Conservation (phyloP, 2,888 invertebrate genomes). For the Encarsia formosa region DNA sequence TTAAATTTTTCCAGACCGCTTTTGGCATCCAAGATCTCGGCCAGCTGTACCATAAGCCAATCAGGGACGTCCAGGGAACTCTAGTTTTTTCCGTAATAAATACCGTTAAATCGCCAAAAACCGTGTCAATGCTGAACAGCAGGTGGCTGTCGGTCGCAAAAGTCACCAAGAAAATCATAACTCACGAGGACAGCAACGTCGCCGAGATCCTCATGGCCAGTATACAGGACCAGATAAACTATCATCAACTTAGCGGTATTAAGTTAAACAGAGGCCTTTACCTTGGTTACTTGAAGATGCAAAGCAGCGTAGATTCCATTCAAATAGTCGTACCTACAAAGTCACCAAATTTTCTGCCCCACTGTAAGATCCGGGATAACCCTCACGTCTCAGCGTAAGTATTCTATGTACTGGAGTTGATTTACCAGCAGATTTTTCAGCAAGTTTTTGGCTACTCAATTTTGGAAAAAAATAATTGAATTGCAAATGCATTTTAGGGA, state of each 20-base stretch:
- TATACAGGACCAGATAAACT: constrained; percentile 73
- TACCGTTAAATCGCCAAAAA: constrained; percentile 74
- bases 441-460: too few species aligned
- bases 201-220: constrained; percentile 82
- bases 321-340: constrained; percentile 89
- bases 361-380: constrained; percentile 88
- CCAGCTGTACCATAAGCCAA: constrained; percentile 86
- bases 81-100: constrained; percentile 86
- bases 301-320: constrained; percentile 91
- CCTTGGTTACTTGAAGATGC: constrained; percentile 92
- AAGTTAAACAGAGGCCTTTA: constrained; percentile 85
- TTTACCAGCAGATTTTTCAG: too few species aligned
- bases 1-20: constrained; percentile 62
- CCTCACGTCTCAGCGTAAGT: constrained; percentile 92
- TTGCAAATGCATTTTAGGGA: too few species aligned
- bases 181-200: constrained; percentile 71
- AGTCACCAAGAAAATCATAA: constrained; percentile 72
- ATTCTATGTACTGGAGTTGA: too few species aligned
- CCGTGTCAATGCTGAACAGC: constrained; percentile 83
- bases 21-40: constrained; percentile 91
- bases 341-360: constrained; percentile 91
- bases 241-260: constrained; percentile 76
- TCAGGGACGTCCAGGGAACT: constrained; percentile 85
- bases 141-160: constrained; percentile 89
- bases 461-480: too few species aligned